Base-by-base conservation (phyloP, 2,797 vertebrate genomes). In the Picus viridis region DNA sequence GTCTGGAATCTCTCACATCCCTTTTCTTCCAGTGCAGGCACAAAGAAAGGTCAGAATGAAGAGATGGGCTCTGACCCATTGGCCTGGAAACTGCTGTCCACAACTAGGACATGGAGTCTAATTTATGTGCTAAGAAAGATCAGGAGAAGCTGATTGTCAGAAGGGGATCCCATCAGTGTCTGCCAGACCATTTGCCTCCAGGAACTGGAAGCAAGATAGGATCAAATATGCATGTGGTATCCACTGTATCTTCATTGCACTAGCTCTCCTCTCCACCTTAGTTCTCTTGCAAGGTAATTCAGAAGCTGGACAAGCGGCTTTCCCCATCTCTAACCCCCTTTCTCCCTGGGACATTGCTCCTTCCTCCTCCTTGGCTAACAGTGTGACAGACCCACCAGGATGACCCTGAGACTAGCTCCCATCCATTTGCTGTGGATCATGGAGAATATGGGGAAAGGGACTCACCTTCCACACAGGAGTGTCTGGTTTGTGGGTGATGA, bases 381-480 rank as follows among this genome's bases (percentile, higher is more conserved):
- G n/a, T 3, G 3, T 34, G 43, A 8, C 1, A 4, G 30, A 51
- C 18, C 45, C 17, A 16, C 2, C 1, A 30, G 20, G 29, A 23
- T 39, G 51, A 18, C 10, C 22, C 27, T 54, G 51, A 24, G 41
- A 68, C 3, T 26, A 74, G 24, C 6, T 80, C 54, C 43, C 23
- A 49, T 14, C 45, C n/a, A 5, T 54, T 80, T 45, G 13, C 27
- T 43, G 32, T 26, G 36, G 65, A 16, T 22, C n/a, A 24, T n/a
- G 36, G 49, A 17, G 23, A 34, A 67, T 2, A 7, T 0, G 0
- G 8, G 2, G 6, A 18, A 24, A 9, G 23, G 54, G 29, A 78
- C 17, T 8, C 39, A 61, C 32, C 32, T 72, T 63, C 53, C 34
- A 54, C 26, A 39, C 2, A 30, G 12, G 34, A 69, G 13, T 69